These are phyloP conservation scores for Diploptera punctata DNA, from an alignment of 2,888 invertebrate genomes.

Conservation along the genomic window DNA sequence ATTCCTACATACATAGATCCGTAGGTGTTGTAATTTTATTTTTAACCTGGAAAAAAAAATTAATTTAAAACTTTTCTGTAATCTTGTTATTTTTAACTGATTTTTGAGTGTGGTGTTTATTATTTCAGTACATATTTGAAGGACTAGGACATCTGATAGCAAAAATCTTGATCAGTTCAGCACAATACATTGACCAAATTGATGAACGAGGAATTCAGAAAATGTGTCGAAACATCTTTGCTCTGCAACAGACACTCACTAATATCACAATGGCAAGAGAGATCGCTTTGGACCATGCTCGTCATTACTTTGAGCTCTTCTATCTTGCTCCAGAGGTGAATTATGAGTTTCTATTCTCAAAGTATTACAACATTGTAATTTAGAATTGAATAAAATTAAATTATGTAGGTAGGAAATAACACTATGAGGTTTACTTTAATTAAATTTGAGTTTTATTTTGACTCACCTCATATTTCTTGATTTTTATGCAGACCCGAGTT, in stretches of 20 bases:
- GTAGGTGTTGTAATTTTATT: too few relatives aligned
- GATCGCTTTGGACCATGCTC: conserved; percentile 86
- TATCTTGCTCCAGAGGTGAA: conserved; percentile 77
- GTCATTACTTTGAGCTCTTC: conserved; percentile 87
- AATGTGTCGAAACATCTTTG: conserved; percentile 85
- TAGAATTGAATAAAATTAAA: too few relatives aligned
- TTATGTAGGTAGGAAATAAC: too few relatives aligned
- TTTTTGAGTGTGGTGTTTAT: too few relatives aligned
- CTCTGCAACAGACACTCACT: conserved; percentile 84
- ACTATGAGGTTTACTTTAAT: too few relatives aligned
- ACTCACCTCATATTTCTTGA: too few relatives aligned
- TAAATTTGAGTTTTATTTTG: too few relatives aligned
- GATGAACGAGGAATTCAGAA: conserved; percentile 83
- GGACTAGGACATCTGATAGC: conserved; percentile 86
- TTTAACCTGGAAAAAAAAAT: background rate
- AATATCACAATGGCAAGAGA: conserved; percentile 83
- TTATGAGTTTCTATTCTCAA: too few relatives aligned
- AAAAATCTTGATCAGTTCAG: conserved; percentile 80
- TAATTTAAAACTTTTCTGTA: background rate
- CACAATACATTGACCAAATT: conserved; percentile 78
- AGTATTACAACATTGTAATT: too few relatives aligned
- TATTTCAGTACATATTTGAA: conserved; percentile 83
- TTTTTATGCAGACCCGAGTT: too few relatives aligned
- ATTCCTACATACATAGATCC: too few relatives aligned
- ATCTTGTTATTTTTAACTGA: too few relatives aligned